These are phyloP conservation scores for Matsumurasca onukii DNA, from an alignment of 1,140 invertebrate genomes.

Conservation along the genomic window DNA sequence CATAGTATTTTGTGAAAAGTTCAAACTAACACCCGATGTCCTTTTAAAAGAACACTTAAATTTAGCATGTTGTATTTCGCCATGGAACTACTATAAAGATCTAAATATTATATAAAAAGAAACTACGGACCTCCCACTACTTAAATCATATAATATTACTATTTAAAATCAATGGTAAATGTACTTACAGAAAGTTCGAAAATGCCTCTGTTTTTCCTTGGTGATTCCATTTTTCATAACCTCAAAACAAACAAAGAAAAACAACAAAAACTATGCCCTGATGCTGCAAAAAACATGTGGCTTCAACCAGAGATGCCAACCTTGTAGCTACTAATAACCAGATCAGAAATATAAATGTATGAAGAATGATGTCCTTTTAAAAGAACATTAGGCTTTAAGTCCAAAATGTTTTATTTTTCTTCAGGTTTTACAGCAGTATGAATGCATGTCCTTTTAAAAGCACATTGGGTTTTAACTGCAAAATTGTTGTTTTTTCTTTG, in stretches of 20 bases:
- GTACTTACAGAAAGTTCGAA: background rate
- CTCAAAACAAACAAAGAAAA: background rate
- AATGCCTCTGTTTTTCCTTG: background rate
- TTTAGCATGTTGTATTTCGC: background rate
- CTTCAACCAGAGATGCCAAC: background rate
- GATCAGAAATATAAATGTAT: background rate
- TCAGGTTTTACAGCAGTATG: background rate
- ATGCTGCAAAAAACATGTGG: background rate
- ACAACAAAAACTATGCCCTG: background rate
- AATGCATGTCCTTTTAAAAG: background rate
- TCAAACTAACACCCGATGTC: background rate
- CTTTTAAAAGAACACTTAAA: background rate
- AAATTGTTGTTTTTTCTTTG: background rate
- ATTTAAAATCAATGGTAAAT: background rate
- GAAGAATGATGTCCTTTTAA: background rate
- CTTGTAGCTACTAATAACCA: background rate
- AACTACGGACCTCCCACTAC: background rate
- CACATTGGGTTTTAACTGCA: background rate
- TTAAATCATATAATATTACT: background rate
- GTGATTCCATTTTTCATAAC: conserved; percentile 4
- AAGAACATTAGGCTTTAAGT: background rate
- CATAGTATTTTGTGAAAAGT: background rate
- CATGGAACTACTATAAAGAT: background rate
- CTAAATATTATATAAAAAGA: background rate
- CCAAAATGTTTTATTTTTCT: background rate